Percentiles rank a stretch among this genome's conserved stretches.
phyloP scores from a whole-genome alignment of 2,888 invertebrate genomes.

The Dynastes grantii region DNA sequence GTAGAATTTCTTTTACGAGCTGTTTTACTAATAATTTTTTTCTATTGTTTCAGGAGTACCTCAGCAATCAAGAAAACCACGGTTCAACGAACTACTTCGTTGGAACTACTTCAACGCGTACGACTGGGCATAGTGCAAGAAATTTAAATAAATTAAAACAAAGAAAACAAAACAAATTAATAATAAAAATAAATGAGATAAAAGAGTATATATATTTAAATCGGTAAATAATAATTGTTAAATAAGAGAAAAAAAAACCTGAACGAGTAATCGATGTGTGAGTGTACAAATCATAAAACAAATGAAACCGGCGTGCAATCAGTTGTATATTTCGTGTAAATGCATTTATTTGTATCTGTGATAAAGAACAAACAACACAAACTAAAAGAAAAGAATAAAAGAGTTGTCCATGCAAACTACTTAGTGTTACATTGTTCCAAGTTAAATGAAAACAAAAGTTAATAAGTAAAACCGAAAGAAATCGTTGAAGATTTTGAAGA shows the following conservation, averaged over 20 bases:
- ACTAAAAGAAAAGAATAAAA: constrained; percentile 51
- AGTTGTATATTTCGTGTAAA: constrained; percentile 70
- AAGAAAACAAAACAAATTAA: constrained; percentile 44
- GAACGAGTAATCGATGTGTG: constrained; percentile 54
- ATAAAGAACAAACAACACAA: constrained; percentile 67
- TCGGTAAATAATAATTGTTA: not conserved
- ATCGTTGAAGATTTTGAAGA: not conserved
- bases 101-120: constrained; percentile 50
- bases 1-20: not conserved
- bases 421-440: constrained; percentile 24
- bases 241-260: constrained; percentile 18
- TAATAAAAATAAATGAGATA: constrained; percentile 47
- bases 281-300: constrained; percentile 53
- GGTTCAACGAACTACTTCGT: constrained; percentile 23
- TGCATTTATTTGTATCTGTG: constrained; percentile 73
- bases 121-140: constrained; percentile 70
- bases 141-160: constrained; percentile 50
- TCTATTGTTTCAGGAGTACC: constrained; percentile 56
- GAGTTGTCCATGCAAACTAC: constrained; percentile 27
- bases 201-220: constrained; percentile 53
- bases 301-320: constrained; percentile 64
- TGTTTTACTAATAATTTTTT: not conserved
- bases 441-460: not conserved
- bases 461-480: not conserved
- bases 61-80: constrained; percentile 46